A percentile compares a stretch with the other conserved stretches of the same genome.
phyloP scores from a whole-genome alignment of 2,888 invertebrate species.

The Microchrysa polita region DNA sequence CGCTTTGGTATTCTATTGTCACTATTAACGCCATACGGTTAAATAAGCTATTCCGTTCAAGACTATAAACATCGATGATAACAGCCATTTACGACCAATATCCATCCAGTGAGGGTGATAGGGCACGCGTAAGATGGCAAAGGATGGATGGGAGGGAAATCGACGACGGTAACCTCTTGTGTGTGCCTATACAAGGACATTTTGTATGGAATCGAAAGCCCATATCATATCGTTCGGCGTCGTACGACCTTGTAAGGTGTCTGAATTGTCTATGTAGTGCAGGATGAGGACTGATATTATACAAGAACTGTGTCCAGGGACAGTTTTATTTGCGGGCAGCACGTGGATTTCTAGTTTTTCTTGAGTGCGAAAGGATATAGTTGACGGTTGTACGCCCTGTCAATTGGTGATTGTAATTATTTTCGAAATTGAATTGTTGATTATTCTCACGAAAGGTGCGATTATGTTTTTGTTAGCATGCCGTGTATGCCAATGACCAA shows the following conservation, averaged over 20 bases:
- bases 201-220: background rate
- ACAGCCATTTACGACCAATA: constrained; percentile 30
- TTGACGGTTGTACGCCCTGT: no score
- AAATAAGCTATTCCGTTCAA: constrained; percentile 22
- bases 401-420: background rate
- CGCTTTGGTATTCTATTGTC: background rate
- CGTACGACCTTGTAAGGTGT: background rate
- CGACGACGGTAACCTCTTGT: background rate
- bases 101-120: background rate
- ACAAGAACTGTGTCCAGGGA: no score
- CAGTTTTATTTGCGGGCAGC: no score
- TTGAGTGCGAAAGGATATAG: no score
- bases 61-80: constrained; percentile 30
- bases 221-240: background rate
- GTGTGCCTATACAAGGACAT: background rate
- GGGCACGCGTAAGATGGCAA: no score
- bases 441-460: background rate
- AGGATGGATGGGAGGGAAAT: no score
- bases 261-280: background rate
- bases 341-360: background rate
- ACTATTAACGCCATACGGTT: constrained; percentile 9
- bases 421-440: background rate
- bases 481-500: background rate
- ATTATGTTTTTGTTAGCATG: background rate
- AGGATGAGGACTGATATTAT: background rate